Conservation (phyloP, 1,140 invertebrate species). For the Pantala flavescens region DNA sequence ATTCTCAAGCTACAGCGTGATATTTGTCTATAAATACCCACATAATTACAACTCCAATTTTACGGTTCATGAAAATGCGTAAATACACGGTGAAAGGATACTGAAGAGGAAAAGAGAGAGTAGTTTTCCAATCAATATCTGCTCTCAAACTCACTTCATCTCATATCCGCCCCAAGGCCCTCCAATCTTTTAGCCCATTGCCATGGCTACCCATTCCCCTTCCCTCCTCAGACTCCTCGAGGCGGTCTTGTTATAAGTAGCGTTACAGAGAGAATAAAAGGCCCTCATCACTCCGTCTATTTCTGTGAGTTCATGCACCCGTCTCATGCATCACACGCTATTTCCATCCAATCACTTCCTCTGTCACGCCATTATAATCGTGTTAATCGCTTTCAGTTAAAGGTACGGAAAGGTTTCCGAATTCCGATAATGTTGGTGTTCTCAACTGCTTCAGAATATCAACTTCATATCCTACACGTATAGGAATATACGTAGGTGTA, state of each 20-base stretch:
- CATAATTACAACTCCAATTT: too few relatives aligned
- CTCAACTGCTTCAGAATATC: too few relatives aligned
- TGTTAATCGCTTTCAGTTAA: neutral
- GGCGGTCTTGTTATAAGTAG: neutral
- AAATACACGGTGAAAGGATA: neutral
- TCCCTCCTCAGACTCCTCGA: neutral
- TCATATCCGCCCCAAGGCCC: neutral
- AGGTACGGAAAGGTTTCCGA: neutral
- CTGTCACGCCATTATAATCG: too few relatives aligned
- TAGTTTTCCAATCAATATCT: neutral
- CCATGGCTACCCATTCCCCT: neutral
- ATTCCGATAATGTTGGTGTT: neutral
- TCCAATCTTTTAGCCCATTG: neutral
- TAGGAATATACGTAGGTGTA: too few relatives aligned
- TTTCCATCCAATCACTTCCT: too few relatives aligned
- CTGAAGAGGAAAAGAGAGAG: neutral
- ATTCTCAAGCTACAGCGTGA: too few relatives aligned
- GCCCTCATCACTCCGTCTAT: neutral
- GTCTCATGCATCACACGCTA: too few relatives aligned
- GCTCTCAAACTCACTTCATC: constrained; percentile 5
- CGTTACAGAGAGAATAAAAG: neutral
- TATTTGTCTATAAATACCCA: too few relatives aligned
- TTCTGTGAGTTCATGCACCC: too few relatives aligned
- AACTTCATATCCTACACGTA: too few relatives aligned
- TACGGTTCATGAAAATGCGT: too few relatives aligned